Conservation (phyloP, 2,888 invertebrate genomes). For the Diaphora mendica region DNA sequence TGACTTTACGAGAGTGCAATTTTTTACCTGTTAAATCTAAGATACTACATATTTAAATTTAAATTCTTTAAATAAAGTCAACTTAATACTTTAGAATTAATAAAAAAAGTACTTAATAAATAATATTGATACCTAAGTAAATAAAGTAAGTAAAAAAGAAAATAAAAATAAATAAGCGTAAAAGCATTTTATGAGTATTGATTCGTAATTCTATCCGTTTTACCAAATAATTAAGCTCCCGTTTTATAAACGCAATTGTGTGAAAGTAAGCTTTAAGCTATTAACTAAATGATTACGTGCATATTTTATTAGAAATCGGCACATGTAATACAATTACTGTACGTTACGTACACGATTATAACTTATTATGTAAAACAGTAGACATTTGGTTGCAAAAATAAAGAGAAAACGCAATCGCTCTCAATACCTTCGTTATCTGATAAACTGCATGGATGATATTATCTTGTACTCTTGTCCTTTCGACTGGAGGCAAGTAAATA, state of each 20-base stretch:
- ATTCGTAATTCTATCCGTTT: neutral
- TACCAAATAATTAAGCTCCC: neutral
- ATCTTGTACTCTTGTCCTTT: conserved; percentile 31
- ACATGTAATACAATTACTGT: neutral
- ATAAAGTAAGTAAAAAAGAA: no score
- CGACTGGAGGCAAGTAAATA: conserved; percentile 38
- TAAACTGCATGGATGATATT: conserved; percentile 37
- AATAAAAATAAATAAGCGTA: no score
- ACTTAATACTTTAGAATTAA: no score
- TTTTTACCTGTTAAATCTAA: no score
- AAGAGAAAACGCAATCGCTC: conserved; percentile 30
- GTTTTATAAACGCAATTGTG: neutral
- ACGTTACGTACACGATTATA: neutral
- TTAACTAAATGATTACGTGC: conserved; percentile 2
- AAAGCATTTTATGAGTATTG: neutral
- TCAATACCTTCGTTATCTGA: conserved; percentile 39
- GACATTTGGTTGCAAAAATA: conserved; percentile 3
- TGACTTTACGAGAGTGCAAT: no score
- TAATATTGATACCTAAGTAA: no score
- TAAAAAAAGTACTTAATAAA: no score
- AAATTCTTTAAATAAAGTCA: no score
- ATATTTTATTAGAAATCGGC: neutral
- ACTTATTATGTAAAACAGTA: neutral
- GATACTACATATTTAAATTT: no score
- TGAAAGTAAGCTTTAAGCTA: neutral